A percentile compares a stretch with the other conserved stretches of the same genome.
phyloP scores from a whole-genome alignment of 2,797 vertebrate species.

The Darevskia nairensis region DNA sequence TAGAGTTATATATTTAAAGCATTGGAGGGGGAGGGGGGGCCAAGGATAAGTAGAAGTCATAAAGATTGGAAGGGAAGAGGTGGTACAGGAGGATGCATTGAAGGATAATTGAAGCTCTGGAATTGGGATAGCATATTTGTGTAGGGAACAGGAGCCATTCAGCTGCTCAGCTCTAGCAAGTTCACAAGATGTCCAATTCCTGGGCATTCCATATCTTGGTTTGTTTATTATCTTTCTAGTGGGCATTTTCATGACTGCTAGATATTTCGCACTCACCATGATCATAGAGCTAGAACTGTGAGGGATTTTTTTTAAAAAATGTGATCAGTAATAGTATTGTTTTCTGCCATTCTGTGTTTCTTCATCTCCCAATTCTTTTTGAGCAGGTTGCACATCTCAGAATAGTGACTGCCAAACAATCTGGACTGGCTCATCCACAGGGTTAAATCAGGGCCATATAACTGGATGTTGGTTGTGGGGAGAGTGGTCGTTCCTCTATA shows the following conservation, averaged over 20 bases:
- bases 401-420: background rate
- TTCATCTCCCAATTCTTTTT: background rate
- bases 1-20: constrained; percentile 1
- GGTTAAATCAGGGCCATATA: background rate
- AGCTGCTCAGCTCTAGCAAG: background rate
- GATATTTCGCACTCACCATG: background rate
- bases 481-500: background rate
- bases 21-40: background rate
- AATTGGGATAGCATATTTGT: background rate
- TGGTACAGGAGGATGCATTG: background rate
- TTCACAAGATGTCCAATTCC: background rate
- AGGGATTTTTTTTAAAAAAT: background rate
- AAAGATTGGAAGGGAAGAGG: background rate
- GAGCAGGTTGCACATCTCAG: background rate
- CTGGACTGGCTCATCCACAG: background rate
- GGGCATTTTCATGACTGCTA: background rate
- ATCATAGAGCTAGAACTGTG: background rate
- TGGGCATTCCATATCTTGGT: background rate
- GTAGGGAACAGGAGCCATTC: background rate
- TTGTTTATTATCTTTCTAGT: background rate
- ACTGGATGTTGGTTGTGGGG: too few relatives aligned
- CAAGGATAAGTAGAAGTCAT: background rate
- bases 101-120: background rate
- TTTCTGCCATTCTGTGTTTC: background rate
- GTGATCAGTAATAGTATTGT: background rate